Evolutionary conservation across 1,140 invertebrate species (phyloP).

Genomic region (Bombus confusus): DNA sequence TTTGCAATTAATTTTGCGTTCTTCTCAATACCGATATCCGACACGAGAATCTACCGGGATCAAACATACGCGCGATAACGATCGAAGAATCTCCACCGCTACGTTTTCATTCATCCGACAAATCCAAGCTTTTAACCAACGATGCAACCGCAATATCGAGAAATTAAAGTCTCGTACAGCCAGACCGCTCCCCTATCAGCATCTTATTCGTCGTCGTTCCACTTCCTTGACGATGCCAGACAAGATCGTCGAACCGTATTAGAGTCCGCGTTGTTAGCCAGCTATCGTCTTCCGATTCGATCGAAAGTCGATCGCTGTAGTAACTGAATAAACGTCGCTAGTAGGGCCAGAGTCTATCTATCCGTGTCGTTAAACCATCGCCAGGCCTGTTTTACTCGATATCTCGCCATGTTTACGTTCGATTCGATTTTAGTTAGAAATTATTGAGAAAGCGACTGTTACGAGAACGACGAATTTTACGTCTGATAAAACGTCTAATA

Average conservation of each 20-base stretch:
- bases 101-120: too few species aligned
- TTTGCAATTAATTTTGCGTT: too few species aligned
- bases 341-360: conserved; percentile 3
- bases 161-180: not conserved
- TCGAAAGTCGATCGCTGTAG: conserved; percentile 33
- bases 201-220: conserved; percentile 26
- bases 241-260: conserved; percentile 27
- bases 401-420: conserved; percentile 8
- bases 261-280: conserved; percentile 28
- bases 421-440: conserved; percentile 15
- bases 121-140: not conserved
- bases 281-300: conserved; percentile 32
- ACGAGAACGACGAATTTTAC: too few species aligned
- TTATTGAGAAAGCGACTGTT: not conserved
- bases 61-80: not conserved
- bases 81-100: not conserved
- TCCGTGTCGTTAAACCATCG: conserved; percentile 16
- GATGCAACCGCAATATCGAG: not conserved
- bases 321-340: conserved; percentile 16
- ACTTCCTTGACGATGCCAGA: conserved; percentile 1
- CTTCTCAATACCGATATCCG: too few species aligned
- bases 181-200: not conserved
- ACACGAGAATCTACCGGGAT: not conserved
- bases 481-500: too few species aligned
- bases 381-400: not conserved